These are phyloP conservation scores for Cryptus viduatorius DNA, from an alignment of 2,888 invertebrate species.

Conservation along the genomic window DNA sequence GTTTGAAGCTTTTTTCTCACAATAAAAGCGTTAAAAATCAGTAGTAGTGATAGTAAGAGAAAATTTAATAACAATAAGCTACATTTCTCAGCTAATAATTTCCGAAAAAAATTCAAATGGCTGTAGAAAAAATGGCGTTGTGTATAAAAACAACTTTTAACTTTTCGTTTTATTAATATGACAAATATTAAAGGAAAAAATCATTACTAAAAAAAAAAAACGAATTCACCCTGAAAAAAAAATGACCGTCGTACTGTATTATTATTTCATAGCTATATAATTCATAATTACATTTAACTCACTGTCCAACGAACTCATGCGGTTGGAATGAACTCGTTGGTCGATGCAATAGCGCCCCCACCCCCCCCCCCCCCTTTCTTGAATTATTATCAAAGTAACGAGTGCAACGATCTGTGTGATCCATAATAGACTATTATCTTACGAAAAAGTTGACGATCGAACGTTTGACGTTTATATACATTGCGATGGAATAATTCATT, in stretches of 20 bases:
- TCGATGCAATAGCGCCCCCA: neutral
- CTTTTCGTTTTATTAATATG: neutral
- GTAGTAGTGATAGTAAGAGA: no score
- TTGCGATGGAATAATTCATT: neutral
- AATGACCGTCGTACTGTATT: neutral
- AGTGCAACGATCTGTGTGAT: neutral
- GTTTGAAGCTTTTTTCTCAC: no score
- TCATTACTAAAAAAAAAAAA: neutral
- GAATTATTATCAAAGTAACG: neutral
- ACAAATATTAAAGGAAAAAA: neutral
- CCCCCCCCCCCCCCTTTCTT: no score
- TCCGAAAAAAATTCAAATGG: no score
- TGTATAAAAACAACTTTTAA: no score
- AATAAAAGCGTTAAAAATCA: no score
- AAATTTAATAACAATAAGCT: no score
- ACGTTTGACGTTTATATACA: constrained; percentile 14
- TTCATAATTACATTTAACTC: neutral
- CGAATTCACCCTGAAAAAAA: no score
- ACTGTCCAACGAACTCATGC: neutral
- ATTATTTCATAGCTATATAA: neutral
- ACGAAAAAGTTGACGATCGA: neutral
- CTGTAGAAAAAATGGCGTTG: no score
- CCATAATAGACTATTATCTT: neutral
- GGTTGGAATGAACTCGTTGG: neutral
- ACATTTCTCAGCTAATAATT: no score